Base-by-base conservation (phyloP, 2,888 invertebrate species). In the Molorchus minor region DNA sequence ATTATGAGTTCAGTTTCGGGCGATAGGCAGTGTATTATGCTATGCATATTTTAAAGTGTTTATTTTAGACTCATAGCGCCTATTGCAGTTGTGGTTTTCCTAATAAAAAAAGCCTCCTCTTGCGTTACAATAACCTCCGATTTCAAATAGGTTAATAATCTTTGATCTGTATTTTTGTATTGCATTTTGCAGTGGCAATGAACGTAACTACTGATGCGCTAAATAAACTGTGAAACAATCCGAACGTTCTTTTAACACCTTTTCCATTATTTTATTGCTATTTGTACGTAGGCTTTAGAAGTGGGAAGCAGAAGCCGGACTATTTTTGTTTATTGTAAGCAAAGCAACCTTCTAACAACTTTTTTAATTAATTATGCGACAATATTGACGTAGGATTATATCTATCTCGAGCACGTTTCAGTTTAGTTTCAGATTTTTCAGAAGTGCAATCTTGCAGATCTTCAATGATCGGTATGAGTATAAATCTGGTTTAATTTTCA, bases 261-360 rank as follows among this genome's bases (percentile, higher is more conserved):
- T n/a, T n/a, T n/a, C n/a, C n/a, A n/a, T n/a, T n/a, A n/a, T n/a
- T n/a, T n/a, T n/a, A n/a, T n/a, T n/a, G n/a, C n/a, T n/a, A n/a
- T n/a, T n/a, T n/a, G n/a, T n/a, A 62, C 59, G 71, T 71, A 61
- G 71, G 71, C 38, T 43, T 60, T 19, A 5, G 20, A 62, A 56
- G 71, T 69, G 68, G 70, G 64, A 46, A 56, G 69, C 61, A 65
- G 67, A 67, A 68, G 68, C 64, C 61, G 47, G 67, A 57, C 65
- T 69, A 52, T 61, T 65, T 63, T 53, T 56, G 56, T 52, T 38
- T 55, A 61, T 59, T 49, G 56, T 56, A 58, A 59, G 51, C 56
- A 53, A 58, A 59, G 30, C 59, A 59, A 56, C 64, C 59, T 62
- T 62, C 62, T 55, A 62, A 58, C 52, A 51, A 12, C 51, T 52